Conservation (phyloP, 2,888 invertebrate genomes). For the Timema podura region DNA sequence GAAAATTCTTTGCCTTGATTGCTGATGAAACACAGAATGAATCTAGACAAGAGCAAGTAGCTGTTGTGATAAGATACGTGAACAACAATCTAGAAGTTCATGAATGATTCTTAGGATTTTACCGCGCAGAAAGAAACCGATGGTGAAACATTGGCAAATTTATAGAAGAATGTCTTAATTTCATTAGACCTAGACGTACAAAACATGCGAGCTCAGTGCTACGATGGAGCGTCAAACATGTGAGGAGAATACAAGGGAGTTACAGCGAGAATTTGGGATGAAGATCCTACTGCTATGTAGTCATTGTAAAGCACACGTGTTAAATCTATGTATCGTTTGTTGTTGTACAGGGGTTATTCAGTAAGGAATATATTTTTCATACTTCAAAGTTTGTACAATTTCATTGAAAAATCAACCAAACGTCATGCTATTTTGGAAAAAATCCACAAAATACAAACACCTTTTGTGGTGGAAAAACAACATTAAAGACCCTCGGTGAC, state of each 20-base stretch:
- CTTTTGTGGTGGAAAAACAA: neutral
- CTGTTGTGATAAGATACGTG: neutral
- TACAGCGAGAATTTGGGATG: neutral
- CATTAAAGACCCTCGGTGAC: neutral
- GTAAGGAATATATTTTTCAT: neutral
- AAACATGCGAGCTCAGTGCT: neutral
- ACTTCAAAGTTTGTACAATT: neutral
- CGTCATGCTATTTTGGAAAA: neutral
- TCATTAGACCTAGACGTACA: neutral
- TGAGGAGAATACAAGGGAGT: neutral
- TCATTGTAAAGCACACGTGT: neutral
- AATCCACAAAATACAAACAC: neutral
- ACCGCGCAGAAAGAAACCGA: neutral
- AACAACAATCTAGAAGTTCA: neutral
- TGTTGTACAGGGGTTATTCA: neutral
- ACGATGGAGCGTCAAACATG: neutral
- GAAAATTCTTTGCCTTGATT: too few relatives aligned
- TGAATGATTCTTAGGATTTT: neutral
- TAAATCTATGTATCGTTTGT: neutral
- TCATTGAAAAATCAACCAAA: neutral
- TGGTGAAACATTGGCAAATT: conserved; percentile 4
- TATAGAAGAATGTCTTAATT: neutral
- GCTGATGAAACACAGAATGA: too few relatives aligned
- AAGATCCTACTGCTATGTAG: neutral
- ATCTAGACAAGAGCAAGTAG: too few relatives aligned